Conservation (phyloP, 2,888 invertebrate species). For the Terebella lapidaria region DNA sequence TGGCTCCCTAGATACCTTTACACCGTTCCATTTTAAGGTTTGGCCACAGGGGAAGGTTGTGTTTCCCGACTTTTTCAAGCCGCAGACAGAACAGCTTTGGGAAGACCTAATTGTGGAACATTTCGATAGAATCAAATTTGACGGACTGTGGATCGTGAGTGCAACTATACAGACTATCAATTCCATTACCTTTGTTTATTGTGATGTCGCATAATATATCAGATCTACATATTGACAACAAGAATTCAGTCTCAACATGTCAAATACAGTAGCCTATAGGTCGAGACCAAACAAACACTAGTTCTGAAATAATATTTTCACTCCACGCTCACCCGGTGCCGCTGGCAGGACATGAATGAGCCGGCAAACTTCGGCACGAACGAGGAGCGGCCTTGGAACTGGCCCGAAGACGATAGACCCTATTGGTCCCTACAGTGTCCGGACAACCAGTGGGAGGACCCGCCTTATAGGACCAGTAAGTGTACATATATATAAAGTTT, state of each 20-base stretch:
- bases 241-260: too few species aligned
- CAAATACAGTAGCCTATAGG: too few species aligned
- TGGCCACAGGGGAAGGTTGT: slow-evolving; percentile 43
- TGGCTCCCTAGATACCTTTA: too few species aligned
- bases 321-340: too few species aligned
- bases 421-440: slow-evolving; percentile 47
- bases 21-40: too few species aligned
- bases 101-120: slow-evolving; percentile 33
- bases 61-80: slow-evolving; percentile 47
- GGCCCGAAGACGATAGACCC: slow-evolving; percentile 41
- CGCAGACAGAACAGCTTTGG: slow-evolving; percentile 36
- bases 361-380: slow-evolving; percentile 54
- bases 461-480: slow-evolving; percentile 46
- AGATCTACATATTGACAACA: too few species aligned
- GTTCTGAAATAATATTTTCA: background rate
- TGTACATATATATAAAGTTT: too few species aligned
- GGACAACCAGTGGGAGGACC: slow-evolving; percentile 34
- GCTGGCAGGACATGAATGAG: slow-evolving; percentile 54
- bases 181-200: background rate
- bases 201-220: too few species aligned
- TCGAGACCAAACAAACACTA: too few species aligned
- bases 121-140: slow-evolving; percentile 30
- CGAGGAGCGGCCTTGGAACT: slow-evolving; percentile 43
- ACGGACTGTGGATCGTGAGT: slow-evolving; percentile 50
- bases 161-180: background rate